Evolutionary conservation across 2,113 vertebrate genomes (phyloP).

Genomic region (Cyprinodon tularosa): DNA sequence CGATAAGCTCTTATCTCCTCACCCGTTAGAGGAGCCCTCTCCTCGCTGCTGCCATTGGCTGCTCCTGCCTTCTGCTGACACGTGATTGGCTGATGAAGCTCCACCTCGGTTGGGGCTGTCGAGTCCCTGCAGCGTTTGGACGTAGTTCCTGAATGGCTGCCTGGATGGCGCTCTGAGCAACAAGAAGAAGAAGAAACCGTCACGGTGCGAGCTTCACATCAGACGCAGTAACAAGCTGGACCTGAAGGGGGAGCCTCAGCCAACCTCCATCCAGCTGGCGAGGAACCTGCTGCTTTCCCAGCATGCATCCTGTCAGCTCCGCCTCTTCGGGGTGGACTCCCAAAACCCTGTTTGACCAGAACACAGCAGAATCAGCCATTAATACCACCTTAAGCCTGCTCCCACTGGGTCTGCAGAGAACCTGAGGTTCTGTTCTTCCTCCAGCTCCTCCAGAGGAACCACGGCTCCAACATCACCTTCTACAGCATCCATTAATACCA

Average conservation of each 20-base stretch:
- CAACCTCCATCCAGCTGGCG: slow-evolving; percentile 25
- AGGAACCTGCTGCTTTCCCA: slow-evolving; percentile 5
- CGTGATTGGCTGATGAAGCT: slow-evolving; percentile 16
- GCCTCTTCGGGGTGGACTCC: slow-evolving; percentile 17
- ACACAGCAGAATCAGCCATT: not conserved
- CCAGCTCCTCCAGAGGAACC: no score
- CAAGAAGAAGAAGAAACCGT: not conserved
- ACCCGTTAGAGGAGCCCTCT: not conserved
- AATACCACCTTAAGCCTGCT: slow-evolving; percentile 5
- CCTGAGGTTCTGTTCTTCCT: no score
- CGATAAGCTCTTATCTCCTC: slow-evolving; percentile 11
- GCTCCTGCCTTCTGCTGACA: not conserved
- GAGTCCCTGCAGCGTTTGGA: slow-evolving; percentile 44
- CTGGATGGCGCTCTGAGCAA: not conserved
- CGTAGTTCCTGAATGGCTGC: slow-evolving; percentile 22
- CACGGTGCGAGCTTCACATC: not conserved
- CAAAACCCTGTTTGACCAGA: slow-evolving; percentile 38
- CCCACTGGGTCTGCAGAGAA: no score
- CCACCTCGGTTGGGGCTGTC: not conserved
- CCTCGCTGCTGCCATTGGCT: slow-evolving; percentile 9
- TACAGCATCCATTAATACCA: no score
- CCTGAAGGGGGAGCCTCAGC: not conserved
- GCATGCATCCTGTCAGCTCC: slow-evolving; percentile 17
- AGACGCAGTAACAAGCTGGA: not conserved
- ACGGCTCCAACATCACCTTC: no score